Evolutionary conservation across 2,888 invertebrate species (phyloP), one percentile per base, ranked within the genome.

Genomic region (Netelia inedita): DNA sequence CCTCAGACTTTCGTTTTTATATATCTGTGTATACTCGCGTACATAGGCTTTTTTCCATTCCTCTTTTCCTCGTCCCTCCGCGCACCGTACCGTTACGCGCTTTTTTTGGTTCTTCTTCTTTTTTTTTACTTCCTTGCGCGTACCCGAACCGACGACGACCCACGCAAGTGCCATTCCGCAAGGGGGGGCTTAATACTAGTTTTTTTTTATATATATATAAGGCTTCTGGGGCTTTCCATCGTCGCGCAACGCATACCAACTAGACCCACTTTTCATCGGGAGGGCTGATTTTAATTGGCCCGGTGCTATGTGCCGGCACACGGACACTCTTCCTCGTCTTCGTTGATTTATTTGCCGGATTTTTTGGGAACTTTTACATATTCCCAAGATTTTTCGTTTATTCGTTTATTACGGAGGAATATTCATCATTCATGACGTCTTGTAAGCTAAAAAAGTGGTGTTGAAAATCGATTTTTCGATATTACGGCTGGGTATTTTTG

Each of bases 201-300:
- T 55, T 72, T 89, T 89, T 90, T 91, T 91, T 90, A 88, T 50
- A 6, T 35, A 6, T 35, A 35, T 35, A 35, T 41, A 41, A 61
- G 21, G 57, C 79, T 74, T 61, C 41, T 28, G 68, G 57, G 50
- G 43, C 79, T 59, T 50, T 41, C 21, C 50, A 16, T 55, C 87
- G 73, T 61, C 76, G 82, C 86, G 87, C 86, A 84, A 80, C 82
- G 89, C 91, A 91, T 91, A 89, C 87, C 90, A 90, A 91, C 89
- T 89, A 90, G 87, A 73, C 46, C 46, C 71, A 66, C 50, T 66
- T 72, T 61, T 53, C 16, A 19, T 14, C 19, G 23, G 59, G 23
- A 59, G 71, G 80, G 75, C 50, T 71, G 50, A 79, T 79, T 78
- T 82, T 86, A 86, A 86, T 86, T 85, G 82, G 82, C 78, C 73